These are phyloP conservation scores for Ctenomys sociabilis DNA, from an alignment of 2,113 vertebrate genomes.

Conservation along the genomic window DNA sequence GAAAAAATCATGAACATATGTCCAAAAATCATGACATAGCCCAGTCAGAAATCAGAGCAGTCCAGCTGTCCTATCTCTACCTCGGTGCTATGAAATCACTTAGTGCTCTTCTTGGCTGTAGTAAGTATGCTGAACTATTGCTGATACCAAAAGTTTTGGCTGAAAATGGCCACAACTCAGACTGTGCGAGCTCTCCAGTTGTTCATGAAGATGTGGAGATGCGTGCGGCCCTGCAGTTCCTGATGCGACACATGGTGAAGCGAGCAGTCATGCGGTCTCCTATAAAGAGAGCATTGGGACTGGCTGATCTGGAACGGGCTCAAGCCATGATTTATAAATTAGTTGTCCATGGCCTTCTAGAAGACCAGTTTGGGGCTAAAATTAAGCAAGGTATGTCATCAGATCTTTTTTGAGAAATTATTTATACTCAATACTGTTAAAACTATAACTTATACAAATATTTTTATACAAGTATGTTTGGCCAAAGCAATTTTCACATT, in stretches of 20 bases:
- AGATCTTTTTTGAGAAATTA: constrained; percentile 23
- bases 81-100: constrained; percentile 98
- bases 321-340: constrained; percentile 99
- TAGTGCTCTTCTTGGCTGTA: constrained; percentile 96
- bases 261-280: constrained; percentile 97
- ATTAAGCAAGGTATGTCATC: constrained; percentile 89
- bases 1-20: constrained; percentile 90
- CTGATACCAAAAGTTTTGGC: constrained; percentile 95
- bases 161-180: constrained; percentile 95
- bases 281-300: constrained; percentile 94
- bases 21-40: constrained; percentile 87
- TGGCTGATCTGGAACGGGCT: constrained; percentile 95
- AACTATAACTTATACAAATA: constrained; percentile 29
- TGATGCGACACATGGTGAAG: constrained; percentile 99
- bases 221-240: constrained; percentile 95
- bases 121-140: constrained; percentile 97
- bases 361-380: constrained; percentile 92
- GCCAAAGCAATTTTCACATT: constrained; percentile 30
- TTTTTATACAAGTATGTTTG: constrained; percentile 6
- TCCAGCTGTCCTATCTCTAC: constrained; percentile 97
- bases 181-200: constrained; percentile 90
- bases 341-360: constrained; percentile 94
- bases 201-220: constrained; percentile 96
- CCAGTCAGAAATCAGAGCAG: constrained; percentile 94
- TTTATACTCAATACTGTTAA: constrained; percentile 1